Conservation (phyloP, 2,888 invertebrate species). For the Oxyteleia sp. region DNA sequence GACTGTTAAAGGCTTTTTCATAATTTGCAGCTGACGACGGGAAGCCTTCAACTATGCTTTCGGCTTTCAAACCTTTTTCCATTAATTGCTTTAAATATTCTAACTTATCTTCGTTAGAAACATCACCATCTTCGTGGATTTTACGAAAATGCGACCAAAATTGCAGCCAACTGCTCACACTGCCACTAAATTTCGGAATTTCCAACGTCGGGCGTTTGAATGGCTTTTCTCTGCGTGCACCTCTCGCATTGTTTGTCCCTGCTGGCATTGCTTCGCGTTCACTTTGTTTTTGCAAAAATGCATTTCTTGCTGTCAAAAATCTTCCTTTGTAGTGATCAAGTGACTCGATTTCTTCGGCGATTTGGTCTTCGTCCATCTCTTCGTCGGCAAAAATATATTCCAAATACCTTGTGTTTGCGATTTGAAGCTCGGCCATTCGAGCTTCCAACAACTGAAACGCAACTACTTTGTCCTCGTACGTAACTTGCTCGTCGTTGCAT, state of each 20-base stretch:
- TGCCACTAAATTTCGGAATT: slow-evolving; percentile 75
- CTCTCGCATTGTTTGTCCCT: slow-evolving; percentile 1
- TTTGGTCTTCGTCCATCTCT: slow-evolving; percentile 1
- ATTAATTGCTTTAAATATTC: slow-evolving; percentile 75
- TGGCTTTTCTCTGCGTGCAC: slow-evolving; percentile 50
- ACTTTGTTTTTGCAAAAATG: slow-evolving; percentile 7
- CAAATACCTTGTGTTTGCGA: slow-evolving; percentile 39
- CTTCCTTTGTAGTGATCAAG: slow-evolving; percentile 55
- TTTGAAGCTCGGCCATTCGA: slow-evolving; percentile 57
- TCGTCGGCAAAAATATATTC: slow-evolving; percentile 35
- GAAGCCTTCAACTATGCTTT: slow-evolving; percentile 75
- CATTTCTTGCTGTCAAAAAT: slow-evolving; percentile 37
- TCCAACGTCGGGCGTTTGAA: slow-evolving; percentile 72
- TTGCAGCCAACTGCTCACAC: slow-evolving; percentile 74
- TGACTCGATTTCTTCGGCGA: slow-evolving; percentile 54
- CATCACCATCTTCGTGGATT: slow-evolving; percentile 74
- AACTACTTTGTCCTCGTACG: slow-evolving; percentile 7
- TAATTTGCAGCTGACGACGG: slow-evolving; percentile 78
- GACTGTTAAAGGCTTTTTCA: slow-evolving; percentile 73
- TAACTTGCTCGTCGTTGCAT: slow-evolving; percentile 17
- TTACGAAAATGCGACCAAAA: slow-evolving; percentile 79
- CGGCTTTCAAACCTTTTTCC: slow-evolving; percentile 73
- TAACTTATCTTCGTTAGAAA: slow-evolving; percentile 75
- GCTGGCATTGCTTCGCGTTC: background rate
- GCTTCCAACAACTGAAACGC: slow-evolving; percentile 56